A percentile compares a stretch with the other conserved stretches of the same genome.
Evolutionary conservation across 2,888 invertebrate genomes (phyloP).

Genomic region (Noctua pronuba): DNA sequence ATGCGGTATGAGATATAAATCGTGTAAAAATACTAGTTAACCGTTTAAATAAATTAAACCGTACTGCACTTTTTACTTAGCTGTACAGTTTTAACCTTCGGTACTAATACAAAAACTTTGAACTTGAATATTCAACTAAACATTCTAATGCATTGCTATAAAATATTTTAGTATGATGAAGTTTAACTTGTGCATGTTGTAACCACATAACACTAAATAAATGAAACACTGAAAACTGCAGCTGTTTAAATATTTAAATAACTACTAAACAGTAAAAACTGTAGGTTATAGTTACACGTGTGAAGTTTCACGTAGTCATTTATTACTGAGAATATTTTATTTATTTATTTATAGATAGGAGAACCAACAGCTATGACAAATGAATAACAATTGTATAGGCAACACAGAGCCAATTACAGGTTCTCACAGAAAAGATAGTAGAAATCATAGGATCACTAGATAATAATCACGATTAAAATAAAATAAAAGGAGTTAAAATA

Average conservation of each 20-base stretch:
- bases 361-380: too few species aligned
- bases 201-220: slow-evolving; percentile 9
- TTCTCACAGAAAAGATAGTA: too few species aligned
- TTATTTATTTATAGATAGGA: too few species aligned
- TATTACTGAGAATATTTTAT: slow-evolving; percentile 4
- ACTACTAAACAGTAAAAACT: not conserved
- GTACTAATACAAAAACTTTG: slow-evolving; percentile 14
- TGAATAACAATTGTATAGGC: too few species aligned
- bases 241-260: slow-evolving; percentile 30
- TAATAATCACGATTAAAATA: too few species aligned
- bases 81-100: slow-evolving; percentile 27
- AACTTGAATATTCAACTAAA: slow-evolving; percentile 32
- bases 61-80: not conserved
- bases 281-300: slow-evolving; percentile 11
- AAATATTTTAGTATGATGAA: slow-evolving; percentile 22
- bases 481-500: too few species aligned
- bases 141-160: slow-evolving; percentile 39
- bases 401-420: too few species aligned
- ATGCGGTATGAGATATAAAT: not conserved
- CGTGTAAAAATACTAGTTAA: not conserved
- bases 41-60: not conserved
- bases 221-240: slow-evolving; percentile 27
- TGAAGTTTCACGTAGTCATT: slow-evolving; percentile 1
- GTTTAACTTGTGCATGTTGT: slow-evolving; percentile 25
- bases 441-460: too few species aligned